Evolutionary conservation across 2,797 vertebrate species (phyloP).

Genomic region (Sternarchorhynchus goeldii): DNA sequence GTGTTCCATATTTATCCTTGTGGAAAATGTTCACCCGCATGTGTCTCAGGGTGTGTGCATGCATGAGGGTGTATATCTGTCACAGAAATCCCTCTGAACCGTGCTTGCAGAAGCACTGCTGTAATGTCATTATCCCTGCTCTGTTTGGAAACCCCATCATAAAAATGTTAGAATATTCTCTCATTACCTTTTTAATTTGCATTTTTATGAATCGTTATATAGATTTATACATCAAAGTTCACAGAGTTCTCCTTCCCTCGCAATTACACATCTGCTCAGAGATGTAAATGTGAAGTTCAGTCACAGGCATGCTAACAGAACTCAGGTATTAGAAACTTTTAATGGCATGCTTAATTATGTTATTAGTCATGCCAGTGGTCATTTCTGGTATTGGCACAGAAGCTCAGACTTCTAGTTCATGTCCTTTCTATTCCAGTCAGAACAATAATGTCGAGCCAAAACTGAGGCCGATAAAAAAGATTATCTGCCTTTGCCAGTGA

Average conservation of each 20-base stretch:
- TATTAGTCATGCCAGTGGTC: slow-evolving; percentile 46
- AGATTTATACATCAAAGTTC: slow-evolving; percentile 57
- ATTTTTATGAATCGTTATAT: slow-evolving; percentile 61
- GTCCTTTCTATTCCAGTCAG: slow-evolving; percentile 49
- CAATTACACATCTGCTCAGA: slow-evolving; percentile 58
- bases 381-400: slow-evolving; percentile 38
- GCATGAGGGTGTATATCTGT: not conserved
- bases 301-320: slow-evolving; percentile 41
- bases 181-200: slow-evolving; percentile 57
- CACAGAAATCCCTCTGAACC: slow-evolving; percentile 25
- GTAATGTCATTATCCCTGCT: slow-evolving; percentile 43
- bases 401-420: slow-evolving; percentile 40
- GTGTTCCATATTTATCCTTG: not conserved
- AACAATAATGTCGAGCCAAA: slow-evolving; percentile 45
- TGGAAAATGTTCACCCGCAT: not conserved
- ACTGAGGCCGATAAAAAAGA: slow-evolving; percentile 54
- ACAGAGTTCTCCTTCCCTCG: slow-evolving; percentile 42
- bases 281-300: slow-evolving; percentile 54
- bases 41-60: not conserved
- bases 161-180: slow-evolving; percentile 49
- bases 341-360: slow-evolving; percentile 48
- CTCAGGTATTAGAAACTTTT: slow-evolving; percentile 55
- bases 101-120: slow-evolving; percentile 20
- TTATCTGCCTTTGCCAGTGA: slow-evolving; percentile 45
- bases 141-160: slow-evolving; percentile 46